These are phyloP conservation scores for Lethocerus indicus DNA, from an alignment of 1,140 invertebrate species.

Conservation along the genomic window DNA sequence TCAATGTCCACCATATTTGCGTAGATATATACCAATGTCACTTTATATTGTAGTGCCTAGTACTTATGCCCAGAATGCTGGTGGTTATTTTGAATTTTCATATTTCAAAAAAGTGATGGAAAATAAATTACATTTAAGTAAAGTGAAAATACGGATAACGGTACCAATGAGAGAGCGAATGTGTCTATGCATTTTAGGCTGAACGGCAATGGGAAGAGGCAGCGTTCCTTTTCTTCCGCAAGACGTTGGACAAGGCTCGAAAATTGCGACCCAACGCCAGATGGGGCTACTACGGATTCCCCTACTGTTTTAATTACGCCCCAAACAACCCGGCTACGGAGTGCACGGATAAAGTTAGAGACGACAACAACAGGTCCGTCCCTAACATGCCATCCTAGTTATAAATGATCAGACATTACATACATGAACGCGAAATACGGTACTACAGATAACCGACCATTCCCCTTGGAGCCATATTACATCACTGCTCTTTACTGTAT, in stretches of 20 bases:
- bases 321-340: constrained; percentile 27
- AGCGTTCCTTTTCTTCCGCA: constrained; percentile 42
- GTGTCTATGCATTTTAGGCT: constrained; percentile 24
- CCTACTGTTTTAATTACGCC: constrained; percentile 57
- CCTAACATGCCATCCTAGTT: not conserved
- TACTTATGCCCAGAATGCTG: too few species aligned
- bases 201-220: constrained; percentile 37
- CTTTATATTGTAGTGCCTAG: too few species aligned
- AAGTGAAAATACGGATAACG: not conserved
- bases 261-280: constrained; percentile 40
- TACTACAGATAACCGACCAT: not conserved
- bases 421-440: not conserved
- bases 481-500: not conserved
- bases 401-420: not conserved
- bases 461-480: not conserved
- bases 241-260: constrained; percentile 40
- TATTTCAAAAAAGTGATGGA: not conserved
- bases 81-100: not conserved
- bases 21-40: not conserved
- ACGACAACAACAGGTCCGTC: constrained; percentile 44
- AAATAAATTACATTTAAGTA: not conserved
- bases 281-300: constrained; percentile 71
- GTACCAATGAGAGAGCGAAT: not conserved
- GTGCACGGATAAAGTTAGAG: constrained; percentile 31
- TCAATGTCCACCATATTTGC: not conserved